phyloP scores from a whole-genome alignment of 2,797 vertebrate species.

The Fratercula arctica region DNA sequence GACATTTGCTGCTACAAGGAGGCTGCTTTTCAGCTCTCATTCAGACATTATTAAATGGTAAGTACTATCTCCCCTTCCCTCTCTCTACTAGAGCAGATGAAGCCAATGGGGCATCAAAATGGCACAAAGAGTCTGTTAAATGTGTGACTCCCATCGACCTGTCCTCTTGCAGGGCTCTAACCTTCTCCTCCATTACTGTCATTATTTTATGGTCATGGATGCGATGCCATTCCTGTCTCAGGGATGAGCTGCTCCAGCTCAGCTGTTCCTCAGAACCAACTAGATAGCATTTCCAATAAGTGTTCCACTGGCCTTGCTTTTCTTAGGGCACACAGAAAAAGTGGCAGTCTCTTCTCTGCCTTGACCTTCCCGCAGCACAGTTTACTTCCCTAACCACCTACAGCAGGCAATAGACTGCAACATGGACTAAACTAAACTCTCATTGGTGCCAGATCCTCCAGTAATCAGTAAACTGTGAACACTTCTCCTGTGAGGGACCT shows the following conservation, averaged over 20 bases:
- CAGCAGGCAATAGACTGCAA: not conserved
- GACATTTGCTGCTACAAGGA: constrained; percentile 24
- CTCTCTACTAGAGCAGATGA: not conserved
- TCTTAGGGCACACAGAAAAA: not conserved
- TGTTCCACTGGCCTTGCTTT: not conserved
- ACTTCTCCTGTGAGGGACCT: not conserved
- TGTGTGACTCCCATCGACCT: not conserved
- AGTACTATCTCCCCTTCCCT: constrained; percentile 3
- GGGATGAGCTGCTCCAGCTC: not conserved
- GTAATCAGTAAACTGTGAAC: not conserved
- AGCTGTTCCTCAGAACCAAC: not conserved
- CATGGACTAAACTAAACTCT: not conserved
- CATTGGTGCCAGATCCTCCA: not conserved
- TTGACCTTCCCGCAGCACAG: not conserved
- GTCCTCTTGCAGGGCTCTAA: not conserved
- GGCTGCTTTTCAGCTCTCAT: not conserved
- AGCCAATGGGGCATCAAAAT: constrained; percentile 41
- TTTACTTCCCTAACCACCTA: not conserved
- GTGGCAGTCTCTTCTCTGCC: not conserved
- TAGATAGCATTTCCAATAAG: not conserved
- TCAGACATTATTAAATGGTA: not conserved
- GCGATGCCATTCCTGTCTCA: not conserved
- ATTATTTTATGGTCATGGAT: not conserved
- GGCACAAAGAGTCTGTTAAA: constrained; percentile 14
- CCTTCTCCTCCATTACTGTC: not conserved